Conservation (phyloP, 2,113 vertebrate species). For the Gobius niger region DNA sequence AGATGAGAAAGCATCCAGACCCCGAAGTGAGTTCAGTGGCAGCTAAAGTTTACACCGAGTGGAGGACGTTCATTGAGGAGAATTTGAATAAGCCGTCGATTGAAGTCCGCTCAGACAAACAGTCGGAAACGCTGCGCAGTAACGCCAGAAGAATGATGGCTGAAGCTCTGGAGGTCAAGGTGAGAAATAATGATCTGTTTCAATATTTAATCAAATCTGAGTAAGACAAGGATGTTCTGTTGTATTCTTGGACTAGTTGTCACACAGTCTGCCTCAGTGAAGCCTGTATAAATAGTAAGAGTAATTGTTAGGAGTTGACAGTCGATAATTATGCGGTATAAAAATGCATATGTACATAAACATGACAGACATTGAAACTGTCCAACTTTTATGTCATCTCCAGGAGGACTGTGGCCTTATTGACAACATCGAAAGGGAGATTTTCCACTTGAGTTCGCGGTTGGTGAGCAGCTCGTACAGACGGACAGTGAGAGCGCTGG, state of each 20-base stretch:
- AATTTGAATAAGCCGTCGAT: slow-evolving; percentile 86
- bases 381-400: neutral
- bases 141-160: slow-evolving; percentile 86
- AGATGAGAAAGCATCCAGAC: slow-evolving; percentile 84
- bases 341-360: no score
- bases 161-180: slow-evolving; percentile 86
- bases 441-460: slow-evolving; percentile 89
- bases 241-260: no score
- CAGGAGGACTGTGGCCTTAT: slow-evolving; percentile 88
- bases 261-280: no score
- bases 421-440: slow-evolving; percentile 94
- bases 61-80: slow-evolving; percentile 85
- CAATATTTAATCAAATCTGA: no score
- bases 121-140: slow-evolving; percentile 84
- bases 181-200: slow-evolving; percentile 43
- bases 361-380: no score
- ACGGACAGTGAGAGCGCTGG: slow-evolving; percentile 85
- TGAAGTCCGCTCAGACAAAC: slow-evolving; percentile 88
- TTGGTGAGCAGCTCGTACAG: slow-evolving; percentile 86
- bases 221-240: no score
- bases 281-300: no score
- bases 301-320: no score
- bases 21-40: slow-evolving; percentile 82
- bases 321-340: no score
- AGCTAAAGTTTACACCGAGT: slow-evolving; percentile 80